phyloP scores from a whole-genome alignment of 2,888 invertebrate genomes.

The Cheilosia urbana region DNA sequence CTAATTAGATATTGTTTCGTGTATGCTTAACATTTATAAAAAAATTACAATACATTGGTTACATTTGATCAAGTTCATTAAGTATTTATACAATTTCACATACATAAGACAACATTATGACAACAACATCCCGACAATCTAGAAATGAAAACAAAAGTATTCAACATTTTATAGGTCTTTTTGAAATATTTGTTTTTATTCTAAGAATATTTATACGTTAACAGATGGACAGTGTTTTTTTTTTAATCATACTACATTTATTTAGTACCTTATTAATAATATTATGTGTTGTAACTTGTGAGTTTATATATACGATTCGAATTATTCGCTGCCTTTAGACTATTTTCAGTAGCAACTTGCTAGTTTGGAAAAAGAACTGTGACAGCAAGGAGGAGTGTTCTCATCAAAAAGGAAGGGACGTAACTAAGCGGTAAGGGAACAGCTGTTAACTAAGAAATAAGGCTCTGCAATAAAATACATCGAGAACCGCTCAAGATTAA shows the following conservation, averaged over 20 bases:
- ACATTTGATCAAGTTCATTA: constrained; percentile 40
- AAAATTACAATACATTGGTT: constrained; percentile 47
- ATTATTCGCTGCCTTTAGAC: constrained; percentile 23
- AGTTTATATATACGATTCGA: constrained; percentile 16
- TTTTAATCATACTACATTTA: constrained; percentile 38
- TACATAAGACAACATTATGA: constrained; percentile 44
- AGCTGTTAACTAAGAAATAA: too few relatives aligned
- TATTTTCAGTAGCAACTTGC: background rate
- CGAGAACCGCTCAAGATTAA: too few relatives aligned
- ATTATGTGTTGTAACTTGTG: constrained; percentile 4
- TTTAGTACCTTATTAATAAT: constrained; percentile 11
- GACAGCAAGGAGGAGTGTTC: too few relatives aligned
- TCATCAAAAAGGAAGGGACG: too few relatives aligned
- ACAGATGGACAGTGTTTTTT: constrained; percentile 32
- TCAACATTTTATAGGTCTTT: constrained; percentile 36
- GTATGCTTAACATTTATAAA: constrained; percentile 26
- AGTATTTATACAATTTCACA: constrained; percentile 10
- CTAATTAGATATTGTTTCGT: constrained; percentile 10
- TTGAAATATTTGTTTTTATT: background rate
- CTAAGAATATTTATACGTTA: constrained; percentile 14
- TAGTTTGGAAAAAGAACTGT: too few relatives aligned
- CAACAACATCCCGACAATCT: constrained; percentile 50
- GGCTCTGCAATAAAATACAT: too few relatives aligned
- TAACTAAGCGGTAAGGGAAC: too few relatives aligned
- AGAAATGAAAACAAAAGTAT: constrained; percentile 10